These are phyloP conservation scores for Thymelicus lineola DNA, from an alignment of 2,888 invertebrate species.

Conservation along the genomic window DNA sequence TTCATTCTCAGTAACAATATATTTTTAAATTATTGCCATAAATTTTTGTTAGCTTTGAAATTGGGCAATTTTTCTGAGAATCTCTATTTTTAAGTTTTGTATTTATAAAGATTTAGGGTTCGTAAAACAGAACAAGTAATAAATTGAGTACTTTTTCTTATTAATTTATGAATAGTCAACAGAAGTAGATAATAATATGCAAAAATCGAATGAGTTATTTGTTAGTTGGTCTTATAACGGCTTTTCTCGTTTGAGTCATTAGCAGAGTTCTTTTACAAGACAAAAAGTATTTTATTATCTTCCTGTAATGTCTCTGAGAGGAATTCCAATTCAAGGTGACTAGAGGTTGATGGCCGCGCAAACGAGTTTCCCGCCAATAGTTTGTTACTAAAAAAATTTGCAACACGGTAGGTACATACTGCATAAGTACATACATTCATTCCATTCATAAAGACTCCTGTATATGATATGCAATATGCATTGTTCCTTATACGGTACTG, in stretches of 20 bases:
- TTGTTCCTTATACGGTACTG: too few relatives aligned
- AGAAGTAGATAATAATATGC: too few relatives aligned
- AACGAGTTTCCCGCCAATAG: constrained; percentile 28
- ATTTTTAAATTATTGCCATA: too few relatives aligned
- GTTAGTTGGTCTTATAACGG: neutral
- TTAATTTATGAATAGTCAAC: too few relatives aligned
- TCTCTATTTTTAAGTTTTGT: too few relatives aligned
- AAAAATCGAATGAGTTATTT: neutral
- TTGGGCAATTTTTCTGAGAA: too few relatives aligned
- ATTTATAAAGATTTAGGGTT: too few relatives aligned
- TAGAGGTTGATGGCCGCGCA: constrained; percentile 19
- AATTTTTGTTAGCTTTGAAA: too few relatives aligned
- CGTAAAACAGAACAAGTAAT: too few relatives aligned
- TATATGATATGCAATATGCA: too few relatives aligned
- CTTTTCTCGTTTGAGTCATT: neutral
- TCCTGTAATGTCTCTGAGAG: constrained; percentile 13
- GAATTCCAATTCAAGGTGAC: constrained; percentile 12
- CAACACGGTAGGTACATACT: neutral
- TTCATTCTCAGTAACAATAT: too few relatives aligned
- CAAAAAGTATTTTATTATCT: constrained; percentile 3
- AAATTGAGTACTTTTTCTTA: too few relatives aligned
- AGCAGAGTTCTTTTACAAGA: neutral
- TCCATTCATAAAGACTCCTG: constrained; percentile 1
- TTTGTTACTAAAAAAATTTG: constrained; percentile 10
- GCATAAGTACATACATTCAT: neutral